Evolutionary conservation across 2,797 vertebrate genomes (phyloP).

Genomic region (Tragopan temminckii): DNA sequence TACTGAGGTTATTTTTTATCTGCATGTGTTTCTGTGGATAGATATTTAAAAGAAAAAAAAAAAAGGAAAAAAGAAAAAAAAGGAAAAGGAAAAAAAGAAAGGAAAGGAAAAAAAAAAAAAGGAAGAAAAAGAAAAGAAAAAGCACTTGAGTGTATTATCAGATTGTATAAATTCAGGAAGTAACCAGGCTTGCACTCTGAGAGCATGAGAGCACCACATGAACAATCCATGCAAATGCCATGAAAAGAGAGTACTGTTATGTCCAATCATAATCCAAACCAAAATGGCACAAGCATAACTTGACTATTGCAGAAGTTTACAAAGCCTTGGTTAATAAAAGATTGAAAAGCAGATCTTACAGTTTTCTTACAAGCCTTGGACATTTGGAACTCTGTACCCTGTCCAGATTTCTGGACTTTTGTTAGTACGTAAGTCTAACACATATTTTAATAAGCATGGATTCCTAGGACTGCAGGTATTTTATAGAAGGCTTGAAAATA

Average conservation of each 20-base stretch:
- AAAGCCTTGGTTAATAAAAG: neutral
- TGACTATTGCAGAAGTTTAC: neutral
- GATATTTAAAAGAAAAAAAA: neutral
- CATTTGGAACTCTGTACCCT: neutral
- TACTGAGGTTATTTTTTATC: neutral
- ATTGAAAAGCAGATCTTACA: neutral
- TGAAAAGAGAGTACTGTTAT: neutral
- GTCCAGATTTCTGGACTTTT: neutral
- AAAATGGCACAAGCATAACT: neutral
- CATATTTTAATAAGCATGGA: neutral
- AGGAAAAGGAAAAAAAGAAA: too few species aligned
- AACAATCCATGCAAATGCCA: neutral
- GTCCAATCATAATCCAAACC: neutral
- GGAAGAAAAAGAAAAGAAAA: neutral
- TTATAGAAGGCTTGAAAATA: neutral
- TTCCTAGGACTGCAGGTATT: neutral
- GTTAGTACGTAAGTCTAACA: neutral
- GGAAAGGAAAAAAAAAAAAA: neutral
- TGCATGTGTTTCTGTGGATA: accelerated
- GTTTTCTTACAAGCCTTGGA: neutral
- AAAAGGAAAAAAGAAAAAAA: neutral
- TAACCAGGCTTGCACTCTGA: accelerated
- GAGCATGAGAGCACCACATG: accelerated
- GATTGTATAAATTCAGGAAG: neutral
- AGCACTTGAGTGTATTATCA: neutral